Conservation (phyloP, 2,113 vertebrate species). For the Cygnus atratus region DNA sequence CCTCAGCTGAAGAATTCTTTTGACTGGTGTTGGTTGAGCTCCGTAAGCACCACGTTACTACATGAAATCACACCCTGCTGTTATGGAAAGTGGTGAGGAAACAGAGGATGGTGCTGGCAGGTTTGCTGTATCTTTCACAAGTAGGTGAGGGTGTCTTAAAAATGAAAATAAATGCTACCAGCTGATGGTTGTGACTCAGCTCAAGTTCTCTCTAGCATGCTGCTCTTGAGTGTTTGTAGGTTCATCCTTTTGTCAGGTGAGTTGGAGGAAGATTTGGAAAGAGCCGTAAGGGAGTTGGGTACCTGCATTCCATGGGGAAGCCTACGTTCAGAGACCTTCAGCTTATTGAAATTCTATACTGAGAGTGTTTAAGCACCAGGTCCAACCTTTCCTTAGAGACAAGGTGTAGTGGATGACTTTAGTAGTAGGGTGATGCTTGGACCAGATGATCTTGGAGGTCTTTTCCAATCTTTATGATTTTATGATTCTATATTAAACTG, state of each 20-base stretch:
- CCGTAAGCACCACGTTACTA: fast-evolving
- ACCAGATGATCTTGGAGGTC: no score
- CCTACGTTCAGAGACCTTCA: not conserved
- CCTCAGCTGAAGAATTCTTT: not conserved
- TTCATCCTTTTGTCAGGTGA: not conserved
- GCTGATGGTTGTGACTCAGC: not conserved
- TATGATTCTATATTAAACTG: not conserved
- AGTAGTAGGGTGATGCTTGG: no score
- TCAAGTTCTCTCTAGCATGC: not conserved
- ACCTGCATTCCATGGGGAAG: not conserved
- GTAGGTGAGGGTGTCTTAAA: not conserved
- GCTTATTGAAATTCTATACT: not conserved
- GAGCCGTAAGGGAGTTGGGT: not conserved
- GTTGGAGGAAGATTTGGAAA: not conserved
- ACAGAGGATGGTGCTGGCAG: not conserved
- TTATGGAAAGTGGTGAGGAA: not conserved
- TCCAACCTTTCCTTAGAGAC: no score
- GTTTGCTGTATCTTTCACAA: not conserved
- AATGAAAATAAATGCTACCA: not conserved
- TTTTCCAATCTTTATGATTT: no score
- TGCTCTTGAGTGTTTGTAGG: fast-evolving
- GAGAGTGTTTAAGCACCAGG: not conserved
- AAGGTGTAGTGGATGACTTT: no score
- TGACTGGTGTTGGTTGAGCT: not conserved
- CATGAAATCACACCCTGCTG: not conserved